Evolutionary conservation across 1,140 invertebrate genomes (phyloP), one percentile per base, ranked within the genome.

Genomic region (Armadillidium nasatum): DNA sequence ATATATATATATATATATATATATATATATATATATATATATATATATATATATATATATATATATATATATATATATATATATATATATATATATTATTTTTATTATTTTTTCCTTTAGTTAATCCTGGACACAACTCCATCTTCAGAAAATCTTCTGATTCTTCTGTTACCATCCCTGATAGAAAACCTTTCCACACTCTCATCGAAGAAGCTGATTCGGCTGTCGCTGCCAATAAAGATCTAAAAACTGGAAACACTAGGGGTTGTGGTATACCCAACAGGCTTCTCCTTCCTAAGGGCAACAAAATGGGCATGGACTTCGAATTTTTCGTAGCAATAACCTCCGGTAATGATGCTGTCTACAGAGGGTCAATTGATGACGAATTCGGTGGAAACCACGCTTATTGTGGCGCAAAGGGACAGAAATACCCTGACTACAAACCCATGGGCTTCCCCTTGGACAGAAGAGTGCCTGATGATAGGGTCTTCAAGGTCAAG

Each of bases 161-260:
- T 45, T 92, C 91, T 0, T 88, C 89, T 0, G 89, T 93, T 3
- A 92, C 91, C 0, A 91, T 92, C 78, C 90, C 91, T 0, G 45
- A 73, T 22, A 54, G 73, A 7, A 71, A 70, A 1, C 72, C 33
- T 11, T 82, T 83, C 73, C 3, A 33, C 0, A 45, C 81, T 10
- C 86, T 90, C 81, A 87, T 89, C 4, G 7, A 76, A 21, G 66
- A 76, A 44, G 74, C 74, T 19, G 74, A 76, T 19, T 66, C 43
- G 33, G 85, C 86, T 45, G 84, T 86, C 80, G 86, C 86, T 74
- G 85, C 67, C 72, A 68, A 45, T 67, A 76, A n/a, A 71, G 78
- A 76, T 67, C 33, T 70, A 9, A 60, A 67, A 9, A 46, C 66
- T n/a, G 21, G 72, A 22, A 73, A 87, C 70, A 75, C 67, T 33